Percentiles rank a stretch among this genome's conserved stretches.
phyloP scores from a whole-genome alignment of 2,797 vertebrate species.

The Myotis planiceps region DNA sequence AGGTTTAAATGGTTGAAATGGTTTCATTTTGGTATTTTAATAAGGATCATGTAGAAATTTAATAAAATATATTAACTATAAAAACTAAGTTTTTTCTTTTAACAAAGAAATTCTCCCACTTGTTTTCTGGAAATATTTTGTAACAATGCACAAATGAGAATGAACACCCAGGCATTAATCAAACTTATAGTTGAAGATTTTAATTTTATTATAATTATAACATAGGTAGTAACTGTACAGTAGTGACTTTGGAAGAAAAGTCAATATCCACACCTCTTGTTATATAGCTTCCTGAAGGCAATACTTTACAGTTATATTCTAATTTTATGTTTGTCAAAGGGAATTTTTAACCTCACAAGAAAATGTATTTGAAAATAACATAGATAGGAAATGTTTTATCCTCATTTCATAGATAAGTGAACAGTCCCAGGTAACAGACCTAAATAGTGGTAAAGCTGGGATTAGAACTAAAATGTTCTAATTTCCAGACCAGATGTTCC shows the following conservation, averaged over 20 bases:
- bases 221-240: background rate
- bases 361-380: slow-evolving; percentile 60
- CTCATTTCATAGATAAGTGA: slow-evolving; percentile 37
- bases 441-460: slow-evolving; percentile 42
- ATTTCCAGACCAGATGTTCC: slow-evolving; percentile 69
- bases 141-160: background rate
- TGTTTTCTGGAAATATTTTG: background rate
- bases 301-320: background rate
- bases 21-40: slow-evolving; percentile 15
- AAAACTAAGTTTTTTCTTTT: background rate
- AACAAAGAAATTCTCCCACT: background rate
- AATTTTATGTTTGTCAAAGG: slow-evolving; percentile 41
- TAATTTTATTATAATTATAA: background rate
- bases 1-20: background rate
- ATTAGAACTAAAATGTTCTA: slow-evolving; percentile 36
- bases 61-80: background rate
- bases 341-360: slow-evolving; percentile 57
- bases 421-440: slow-evolving; percentile 46
- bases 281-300: slow-evolving; percentile 2
- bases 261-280: background rate
- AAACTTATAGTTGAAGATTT: background rate
- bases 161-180: background rate
- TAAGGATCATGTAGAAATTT: background rate
- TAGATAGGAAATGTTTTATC: slow-evolving; percentile 16
- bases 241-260: background rate